Base-by-base conservation (phyloP, 1,140 invertebrate genomes). In the Pinna nobilis region DNA sequence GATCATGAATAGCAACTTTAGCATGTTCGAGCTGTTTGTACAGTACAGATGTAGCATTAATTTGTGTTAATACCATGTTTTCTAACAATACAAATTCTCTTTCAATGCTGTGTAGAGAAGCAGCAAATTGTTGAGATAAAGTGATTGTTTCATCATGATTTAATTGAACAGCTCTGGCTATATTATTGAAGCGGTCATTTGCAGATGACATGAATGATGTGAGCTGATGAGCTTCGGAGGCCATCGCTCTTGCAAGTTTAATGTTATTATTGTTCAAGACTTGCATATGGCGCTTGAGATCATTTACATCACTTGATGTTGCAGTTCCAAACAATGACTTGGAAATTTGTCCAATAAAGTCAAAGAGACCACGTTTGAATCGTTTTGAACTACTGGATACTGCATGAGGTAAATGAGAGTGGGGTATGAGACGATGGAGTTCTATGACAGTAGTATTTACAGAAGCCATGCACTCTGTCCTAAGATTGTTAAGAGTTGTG, bases 321-420 rank as follows among this genome's bases (percentile, higher is more conserved):
- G 68, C 68, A 5, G 68, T 70, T 9, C 57, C 68, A 61, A 70
- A 70, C 1, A 70, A 47, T n/a, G 55, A 70, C 37, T 70, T 70
- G 3, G 68, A 1, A 37, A 70, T 61, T 37, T 25, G 15, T 11
- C 67, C 67, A 47, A 70, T 20, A 20, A 70, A 70, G 25, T 59
- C 41, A 15, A 70, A 70, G 3, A 61, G 23, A 30, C 55, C 55
- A 50, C 68, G 23, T 13, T 49, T 51, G 37, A 47, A 49, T 25
- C 35, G n/a, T 23, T 32, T 39, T 37, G 15, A 30, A 18, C 37
- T 20, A 35, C 20, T 39, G 25, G 44, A 20, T 30, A 15, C 18
- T 13, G 5, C 2, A 6, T 28, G 11, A 13, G 37, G 30, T 39
- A 50, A 25, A 47, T 44, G 13, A 18, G 39, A 13, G 23, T 57